A percentile compares a stretch with the other conserved stretches of the same genome.
Conservation (phyloP, 2,888 invertebrate species). For the Ophion slaviceki region DNA sequence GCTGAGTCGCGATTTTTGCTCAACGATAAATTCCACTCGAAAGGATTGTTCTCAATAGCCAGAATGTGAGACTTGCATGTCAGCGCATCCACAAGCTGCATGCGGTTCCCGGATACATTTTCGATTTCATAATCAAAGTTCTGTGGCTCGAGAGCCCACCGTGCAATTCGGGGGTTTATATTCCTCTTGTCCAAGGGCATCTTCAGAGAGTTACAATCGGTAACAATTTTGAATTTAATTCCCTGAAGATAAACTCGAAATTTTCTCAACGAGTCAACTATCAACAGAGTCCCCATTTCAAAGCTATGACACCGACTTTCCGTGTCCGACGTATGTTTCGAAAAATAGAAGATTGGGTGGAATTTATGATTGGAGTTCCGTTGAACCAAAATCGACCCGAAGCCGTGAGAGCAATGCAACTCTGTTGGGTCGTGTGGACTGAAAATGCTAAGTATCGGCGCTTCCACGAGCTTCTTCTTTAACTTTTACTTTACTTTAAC, state of each 20-base stretch:
- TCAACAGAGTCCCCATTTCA: slow-evolving; percentile 73
- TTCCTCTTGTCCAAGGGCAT: slow-evolving; percentile 72
- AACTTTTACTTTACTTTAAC: not conserved
- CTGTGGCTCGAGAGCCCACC: slow-evolving; percentile 73
- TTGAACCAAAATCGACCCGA: slow-evolving; percentile 76
- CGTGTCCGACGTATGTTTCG: slow-evolving; percentile 70
- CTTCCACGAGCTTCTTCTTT: not conserved
- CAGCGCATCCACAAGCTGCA: slow-evolving; percentile 74
- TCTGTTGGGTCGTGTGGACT: slow-evolving; percentile 74
- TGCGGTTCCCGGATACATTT: slow-evolving; percentile 67
- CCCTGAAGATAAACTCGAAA: slow-evolving; percentile 73
- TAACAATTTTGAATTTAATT: slow-evolving; percentile 74
- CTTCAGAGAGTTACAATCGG: slow-evolving; percentile 73
- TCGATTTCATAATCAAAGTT: slow-evolving; percentile 69
- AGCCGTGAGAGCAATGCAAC: slow-evolving; percentile 72
- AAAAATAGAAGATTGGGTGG: slow-evolving; percentile 77
- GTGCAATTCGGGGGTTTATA: slow-evolving; percentile 72
- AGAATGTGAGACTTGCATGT: slow-evolving; percentile 41
- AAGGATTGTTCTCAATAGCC: slow-evolving; percentile 19
- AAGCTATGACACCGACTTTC: slow-evolving; percentile 76
- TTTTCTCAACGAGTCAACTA: slow-evolving; percentile 67
- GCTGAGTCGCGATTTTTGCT: slow-evolving; percentile 48
- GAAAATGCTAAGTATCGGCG: slow-evolving; percentile 70
- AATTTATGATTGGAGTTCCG: slow-evolving; percentile 70
- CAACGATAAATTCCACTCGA: slow-evolving; percentile 60